These are phyloP conservation scores for Halesus radiatus DNA, from an alignment of 1,140 invertebrate genomes.

Conservation along the genomic window DNA sequence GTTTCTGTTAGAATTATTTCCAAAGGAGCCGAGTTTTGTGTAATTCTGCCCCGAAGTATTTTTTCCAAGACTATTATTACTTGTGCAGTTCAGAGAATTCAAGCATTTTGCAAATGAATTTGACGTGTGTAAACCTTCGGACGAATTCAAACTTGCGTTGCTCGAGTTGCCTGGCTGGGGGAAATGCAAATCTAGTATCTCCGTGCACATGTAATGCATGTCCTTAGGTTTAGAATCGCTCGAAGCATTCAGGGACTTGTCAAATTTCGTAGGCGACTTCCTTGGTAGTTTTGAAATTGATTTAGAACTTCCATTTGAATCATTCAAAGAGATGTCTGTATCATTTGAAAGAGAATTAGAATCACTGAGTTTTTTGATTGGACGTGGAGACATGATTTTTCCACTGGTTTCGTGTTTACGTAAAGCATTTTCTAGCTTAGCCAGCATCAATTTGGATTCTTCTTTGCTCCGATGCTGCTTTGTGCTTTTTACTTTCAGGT, in stretches of 20 bases:
- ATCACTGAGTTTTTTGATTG: conserved; percentile 51
- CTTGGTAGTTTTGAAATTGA: conserved; percentile 32
- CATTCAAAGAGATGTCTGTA: conserved; percentile 23
- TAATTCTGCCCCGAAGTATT: conserved; percentile 55
- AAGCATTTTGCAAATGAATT: conserved; percentile 69
- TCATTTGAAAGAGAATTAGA: no score
- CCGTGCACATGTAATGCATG: conserved; percentile 68
- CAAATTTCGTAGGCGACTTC: not conserved
- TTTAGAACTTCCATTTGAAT: conserved; percentile 30
- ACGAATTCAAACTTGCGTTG: conserved; percentile 48
- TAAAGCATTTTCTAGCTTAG: conserved; percentile 73
- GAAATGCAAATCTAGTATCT: conserved; percentile 62
- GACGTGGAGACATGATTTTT: conserved; percentile 56
- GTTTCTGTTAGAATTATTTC: conserved; percentile 47
- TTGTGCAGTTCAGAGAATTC: conserved; percentile 70
- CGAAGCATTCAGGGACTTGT: conserved; percentile 2
- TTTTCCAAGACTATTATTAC: conserved; percentile 53
- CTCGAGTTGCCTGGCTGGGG: conserved; percentile 47
- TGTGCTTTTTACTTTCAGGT: conserved; percentile 24
- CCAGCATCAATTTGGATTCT: conserved; percentile 73
- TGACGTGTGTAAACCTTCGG: conserved; percentile 31
- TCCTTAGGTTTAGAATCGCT: conserved; percentile 59
- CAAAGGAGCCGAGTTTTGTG: conserved; percentile 61
- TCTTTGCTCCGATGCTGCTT: conserved; percentile 59
- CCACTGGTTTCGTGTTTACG: conserved; percentile 67